Percentiles rank a stretch among this genome's conserved stretches.
Conservation (phyloP, 2,113 vertebrate genomes). For the Rhynchopsitta pachyrhyncha region DNA sequence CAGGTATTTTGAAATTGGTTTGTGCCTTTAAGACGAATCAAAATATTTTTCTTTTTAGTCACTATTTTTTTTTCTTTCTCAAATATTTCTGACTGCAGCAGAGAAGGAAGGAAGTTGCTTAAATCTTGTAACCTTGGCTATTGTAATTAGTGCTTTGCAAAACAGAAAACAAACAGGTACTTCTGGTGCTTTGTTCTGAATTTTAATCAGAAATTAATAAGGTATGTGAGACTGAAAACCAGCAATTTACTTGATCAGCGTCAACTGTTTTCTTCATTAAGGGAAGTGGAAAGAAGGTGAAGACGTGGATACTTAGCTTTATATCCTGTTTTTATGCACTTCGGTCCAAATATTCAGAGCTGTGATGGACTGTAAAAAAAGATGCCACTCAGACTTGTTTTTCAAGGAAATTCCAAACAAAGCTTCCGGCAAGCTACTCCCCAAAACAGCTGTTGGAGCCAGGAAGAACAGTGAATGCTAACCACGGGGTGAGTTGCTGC, state of each 20-base stretch:
- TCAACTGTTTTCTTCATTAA: background rate
- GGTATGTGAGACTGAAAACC: background rate
- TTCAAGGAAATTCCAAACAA: background rate
- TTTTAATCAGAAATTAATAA: background rate
- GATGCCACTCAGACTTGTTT: background rate
- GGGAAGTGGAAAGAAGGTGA: background rate
- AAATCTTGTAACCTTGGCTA: background rate
- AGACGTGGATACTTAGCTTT: background rate
- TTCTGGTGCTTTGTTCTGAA: background rate
- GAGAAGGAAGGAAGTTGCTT: background rate
- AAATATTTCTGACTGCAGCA: background rate
- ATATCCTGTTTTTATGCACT: background rate
- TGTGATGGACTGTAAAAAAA: background rate
- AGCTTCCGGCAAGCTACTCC: background rate
- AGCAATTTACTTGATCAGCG: background rate
- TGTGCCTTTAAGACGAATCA: background rate
- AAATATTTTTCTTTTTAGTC: background rate
- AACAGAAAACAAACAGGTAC: background rate
- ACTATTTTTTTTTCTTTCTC: background rate
- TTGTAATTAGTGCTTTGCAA: background rate
- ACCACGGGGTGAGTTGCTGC: background rate
- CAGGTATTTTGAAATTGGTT: background rate
- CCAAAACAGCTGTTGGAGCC: background rate
- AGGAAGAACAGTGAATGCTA: background rate
- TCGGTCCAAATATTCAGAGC: background rate